A percentile compares a stretch with the other conserved stretches of the same genome.
Evolutionary conservation across 2,797 vertebrate genomes (phyloP).

Genomic region (Pseudochromis fuscus): DNA sequence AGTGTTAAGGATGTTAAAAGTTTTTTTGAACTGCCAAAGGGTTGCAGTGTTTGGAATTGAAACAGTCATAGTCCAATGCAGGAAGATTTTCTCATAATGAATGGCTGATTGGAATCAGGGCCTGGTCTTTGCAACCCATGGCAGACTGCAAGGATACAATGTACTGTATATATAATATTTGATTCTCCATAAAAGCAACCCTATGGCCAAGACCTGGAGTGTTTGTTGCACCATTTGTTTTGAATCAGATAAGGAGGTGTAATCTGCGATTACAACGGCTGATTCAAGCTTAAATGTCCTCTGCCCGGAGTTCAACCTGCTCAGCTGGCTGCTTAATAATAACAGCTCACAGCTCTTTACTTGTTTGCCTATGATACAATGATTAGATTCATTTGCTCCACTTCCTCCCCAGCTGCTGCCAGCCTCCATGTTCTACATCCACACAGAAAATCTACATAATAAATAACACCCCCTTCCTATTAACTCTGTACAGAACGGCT

Average conservation of each 20-base stretch:
- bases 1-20: slow-evolving; percentile 73
- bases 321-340: slow-evolving; percentile 43
- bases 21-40: slow-evolving; percentile 50
- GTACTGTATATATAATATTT: slow-evolving; percentile 21
- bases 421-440: slow-evolving; percentile 18
- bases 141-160: slow-evolving; percentile 14
- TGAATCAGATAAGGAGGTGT: slow-evolving; percentile 40
- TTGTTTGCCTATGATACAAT: slow-evolving; percentile 35
- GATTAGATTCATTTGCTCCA: slow-evolving; percentile 53
- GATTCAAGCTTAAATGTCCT: slow-evolving; percentile 30
- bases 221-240: slow-evolving; percentile 44
- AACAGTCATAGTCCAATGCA: slow-evolving; percentile 46
- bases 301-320: slow-evolving; percentile 38
- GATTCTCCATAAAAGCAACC: slow-evolving; percentile 31
- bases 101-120: slow-evolving; percentile 58
- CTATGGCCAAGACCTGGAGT: slow-evolving; percentile 16
- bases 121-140: slow-evolving; percentile 17
- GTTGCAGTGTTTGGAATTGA: slow-evolving; percentile 45
- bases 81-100: slow-evolving; percentile 52
- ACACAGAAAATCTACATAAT: slow-evolving; percentile 50
- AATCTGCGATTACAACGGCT: slow-evolving; percentile 43
- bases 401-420: slow-evolving; percentile 45
- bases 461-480: slow-evolving; percentile 19
- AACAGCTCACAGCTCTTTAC: slow-evolving; percentile 45
- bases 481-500: slow-evolving; percentile 11